These are phyloP conservation scores for Netta rufina DNA, from an alignment of 2,797 vertebrate genomes.

Conservation along the genomic window DNA sequence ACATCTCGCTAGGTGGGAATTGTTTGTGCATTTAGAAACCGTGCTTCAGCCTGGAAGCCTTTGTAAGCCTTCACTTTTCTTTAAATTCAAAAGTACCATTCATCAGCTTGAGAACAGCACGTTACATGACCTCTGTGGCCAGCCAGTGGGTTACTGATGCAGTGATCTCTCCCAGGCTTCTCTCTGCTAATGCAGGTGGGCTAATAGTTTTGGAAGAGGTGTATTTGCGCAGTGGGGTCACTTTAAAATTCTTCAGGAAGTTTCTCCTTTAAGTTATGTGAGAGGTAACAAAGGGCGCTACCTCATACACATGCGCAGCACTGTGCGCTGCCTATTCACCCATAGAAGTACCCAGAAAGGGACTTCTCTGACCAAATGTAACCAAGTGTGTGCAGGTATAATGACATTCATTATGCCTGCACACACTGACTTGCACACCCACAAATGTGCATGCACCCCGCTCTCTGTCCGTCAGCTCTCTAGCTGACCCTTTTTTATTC, in stretches of 20 bases:
- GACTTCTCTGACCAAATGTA: neutral
- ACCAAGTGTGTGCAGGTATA: too few species aligned
- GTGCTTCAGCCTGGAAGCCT: constrained; percentile 47
- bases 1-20: neutral
- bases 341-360: neutral
- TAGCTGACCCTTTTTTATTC: neutral
- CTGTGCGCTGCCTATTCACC: neutral
- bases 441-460: rapidly evolving
- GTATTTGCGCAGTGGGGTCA: neutral
- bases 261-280: neutral
- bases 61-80: constrained; percentile 34
- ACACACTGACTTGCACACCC: neutral
- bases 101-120: neutral
- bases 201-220: neutral
- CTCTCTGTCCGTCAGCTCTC: neutral
- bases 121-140: neutral
- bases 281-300: neutral
- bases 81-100: constrained; percentile 13
- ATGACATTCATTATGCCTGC: neutral
- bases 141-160: neutral
- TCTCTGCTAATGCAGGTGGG: rapidly evolving
- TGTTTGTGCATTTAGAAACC: neutral
- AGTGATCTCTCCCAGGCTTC: rapidly evolving
- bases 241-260: neutral
- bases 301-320: rapidly evolving